Evolutionary conservation across 2,113 vertebrate species (phyloP), one percentile per base, ranked within the genome.

Genomic region (Pteruthius melanotis): DNA sequence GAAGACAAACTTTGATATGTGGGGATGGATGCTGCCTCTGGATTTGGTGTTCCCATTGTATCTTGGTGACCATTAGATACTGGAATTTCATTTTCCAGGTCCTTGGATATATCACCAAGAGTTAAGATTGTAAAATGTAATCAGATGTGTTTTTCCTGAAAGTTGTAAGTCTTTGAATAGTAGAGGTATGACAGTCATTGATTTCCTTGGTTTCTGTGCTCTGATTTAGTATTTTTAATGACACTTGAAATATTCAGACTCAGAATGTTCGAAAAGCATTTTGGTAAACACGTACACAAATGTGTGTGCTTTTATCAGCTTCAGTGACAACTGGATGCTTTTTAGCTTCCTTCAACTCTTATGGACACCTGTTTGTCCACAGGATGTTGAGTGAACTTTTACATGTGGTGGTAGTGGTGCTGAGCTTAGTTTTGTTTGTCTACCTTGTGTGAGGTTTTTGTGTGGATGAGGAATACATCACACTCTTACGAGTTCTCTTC

Each of bases 401-500:
- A 22, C 4, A 6, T 22, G 18, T 40, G 63, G 42, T 3, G 2
- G 7, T 85, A 10, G 7, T 78, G 35, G 7, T 78, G 35, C 71
- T 89, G 40, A 65, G 50, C 13, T 69, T 59, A n/a, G n/a, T n/a
- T n/a, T n/a, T n/a, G n/a, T n/a, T 90, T 17, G 17, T 52, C 23
- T 82, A 0, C 44, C 5, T 72, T 76, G 22, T 80, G 44, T 61
- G 57, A 64, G 44, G 20, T 53, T 45, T 78, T 7, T 40, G 15
- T 83, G 53, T 86, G 28, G 7, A 15, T 65, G 35, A 86, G 59
- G 33, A 82, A 42, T 79, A 27, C 2, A 26, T 66, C 14, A 40
- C 16, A 1, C 12, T 49, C 0, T 54, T 59, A 4, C 0, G 11
- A 47, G 24, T 71, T 79, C 72, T 49, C 0, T 40, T 31, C 15